These are phyloP conservation scores for Galaxea fascicularis DNA, from an alignment of 92 coral and sea anemone genomes.

Conservation along the genomic window DNA sequence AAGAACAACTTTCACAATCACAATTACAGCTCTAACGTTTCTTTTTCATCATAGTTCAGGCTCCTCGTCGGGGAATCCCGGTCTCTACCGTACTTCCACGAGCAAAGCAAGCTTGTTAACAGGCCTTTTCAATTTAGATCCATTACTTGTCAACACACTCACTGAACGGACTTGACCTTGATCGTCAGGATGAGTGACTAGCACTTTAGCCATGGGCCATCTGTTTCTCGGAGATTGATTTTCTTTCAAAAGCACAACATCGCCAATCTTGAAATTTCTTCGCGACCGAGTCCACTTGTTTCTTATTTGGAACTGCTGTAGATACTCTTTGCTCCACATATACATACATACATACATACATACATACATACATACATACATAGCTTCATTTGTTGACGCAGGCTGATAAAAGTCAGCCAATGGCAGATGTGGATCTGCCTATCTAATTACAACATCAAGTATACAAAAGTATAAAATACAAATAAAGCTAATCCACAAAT, in stretches of 20 bases:
- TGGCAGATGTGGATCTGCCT: no score
- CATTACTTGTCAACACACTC: conserved; percentile 30
- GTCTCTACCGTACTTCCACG: conserved; percentile 50
- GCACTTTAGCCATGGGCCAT: no score
- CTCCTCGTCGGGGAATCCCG: conserved; percentile 66
- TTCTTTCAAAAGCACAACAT: conserved; percentile 52
- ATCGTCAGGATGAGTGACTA: conserved; percentile 30
- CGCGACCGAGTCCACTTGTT: background rate
- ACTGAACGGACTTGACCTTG: conserved; percentile 52
- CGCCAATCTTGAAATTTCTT: conserved; percentile 23
- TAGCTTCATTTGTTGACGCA: no score
- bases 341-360: no score
- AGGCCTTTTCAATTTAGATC: conserved; percentile 51
- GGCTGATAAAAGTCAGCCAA: no score
- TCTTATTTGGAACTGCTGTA: conserved; percentile 47
- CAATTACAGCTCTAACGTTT: no score
- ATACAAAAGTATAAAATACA: no score
- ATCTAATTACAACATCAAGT: no score
- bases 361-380: no score
- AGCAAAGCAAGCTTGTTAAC: no score
- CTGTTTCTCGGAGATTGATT: no score
- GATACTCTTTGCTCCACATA: conserved; percentile 64
- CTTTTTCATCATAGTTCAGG: conserved; percentile 28
- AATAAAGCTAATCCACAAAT: no score
- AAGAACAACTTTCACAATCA: background rate